A percentile compares a stretch with the other conserved stretches of the same genome.
phyloP scores from a whole-genome alignment of 2,888 invertebrate species.

The Chironomus tentans region DNA sequence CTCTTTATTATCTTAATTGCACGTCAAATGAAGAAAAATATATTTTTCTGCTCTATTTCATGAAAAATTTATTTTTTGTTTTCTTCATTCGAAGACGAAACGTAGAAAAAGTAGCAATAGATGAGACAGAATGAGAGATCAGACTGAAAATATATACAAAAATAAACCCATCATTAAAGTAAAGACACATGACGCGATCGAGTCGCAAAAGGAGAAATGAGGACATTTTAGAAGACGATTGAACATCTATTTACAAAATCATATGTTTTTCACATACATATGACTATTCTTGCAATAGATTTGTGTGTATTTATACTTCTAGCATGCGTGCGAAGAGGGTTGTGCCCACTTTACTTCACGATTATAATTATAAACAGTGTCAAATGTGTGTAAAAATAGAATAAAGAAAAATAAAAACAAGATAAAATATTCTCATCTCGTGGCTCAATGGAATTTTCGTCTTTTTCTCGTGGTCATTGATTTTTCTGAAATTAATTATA shows the following conservation, averaged over 20 bases:
- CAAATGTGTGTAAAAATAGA: neutral
- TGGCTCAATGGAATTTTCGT: no score
- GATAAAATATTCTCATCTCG: no score
- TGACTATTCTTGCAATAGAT: neutral
- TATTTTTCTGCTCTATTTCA: neutral
- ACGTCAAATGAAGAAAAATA: neutral
- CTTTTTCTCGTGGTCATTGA: no score
- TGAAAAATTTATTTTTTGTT: neutral
- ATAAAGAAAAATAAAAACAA: no score
- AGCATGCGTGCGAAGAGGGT: neutral
- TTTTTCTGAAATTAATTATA: no score
- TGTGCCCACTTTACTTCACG: neutral
- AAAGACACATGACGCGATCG: neutral
- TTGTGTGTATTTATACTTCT: neutral
- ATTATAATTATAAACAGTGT: constrained; percentile 11
- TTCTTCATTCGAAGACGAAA: neutral
- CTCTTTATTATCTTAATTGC: neutral
- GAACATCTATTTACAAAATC: neutral
- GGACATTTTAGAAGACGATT: neutral
- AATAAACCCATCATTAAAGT: neutral
- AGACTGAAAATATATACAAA: neutral
- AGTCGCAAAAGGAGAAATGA: neutral
- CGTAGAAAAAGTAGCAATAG: neutral
- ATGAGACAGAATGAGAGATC: neutral
- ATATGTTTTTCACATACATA: neutral